Evolutionary conservation across 2,113 vertebrate species (phyloP), one percentile per base, ranked within the genome.

Genomic region (Aythya baeri): DNA sequence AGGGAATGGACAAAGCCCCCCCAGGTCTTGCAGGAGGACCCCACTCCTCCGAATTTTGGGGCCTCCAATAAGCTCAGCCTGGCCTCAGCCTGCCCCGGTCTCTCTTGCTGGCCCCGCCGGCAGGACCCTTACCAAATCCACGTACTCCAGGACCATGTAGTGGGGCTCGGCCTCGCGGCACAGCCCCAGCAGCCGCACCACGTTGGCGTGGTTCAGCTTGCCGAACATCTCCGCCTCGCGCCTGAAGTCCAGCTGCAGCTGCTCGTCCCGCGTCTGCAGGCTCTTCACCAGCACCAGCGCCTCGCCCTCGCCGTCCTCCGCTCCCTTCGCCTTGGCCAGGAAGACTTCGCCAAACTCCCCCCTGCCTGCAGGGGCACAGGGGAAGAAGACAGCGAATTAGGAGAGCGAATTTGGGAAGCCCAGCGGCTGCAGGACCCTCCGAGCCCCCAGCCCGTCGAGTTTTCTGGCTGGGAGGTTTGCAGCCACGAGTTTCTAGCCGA

Each of bases 311-410:
- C 95, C 97, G 55, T 99, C 98, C 80, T 99, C 99, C 4, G 98
- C 78, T 31, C 98, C 98, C 94, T 98, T 98, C 0, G 99, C 99
- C 97, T 99, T 99, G 20, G 99, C 99, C 74, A 99, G 97, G 96
- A 99, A 98, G 94, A 99, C 99, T 83, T 99, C 99, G 9, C 99
- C 99, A 10, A 99, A 99, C 97, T 99, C 99, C 3, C 99, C 99
- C 84, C 98, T 99, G 71, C 99, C 99, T 99, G 97, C 7, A 92
- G 76, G 81, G 1, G 76, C 5, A 80, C 43, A 59, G 0, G 6
- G 52, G 65, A 55, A 57, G 65, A 55, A 57, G 68, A 41, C 5
- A 9, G 9, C 3, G 1, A 7, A 0, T 83, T 16, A 49, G 46
- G n/a, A 58, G 26, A 27, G 18, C 6, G 2, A 5, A 3, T 7